A percentile compares a stretch with the other conserved stretches of the same genome.
Conservation (phyloP, 2,888 invertebrate genomes). For the Yponomeuta sedellus region DNA sequence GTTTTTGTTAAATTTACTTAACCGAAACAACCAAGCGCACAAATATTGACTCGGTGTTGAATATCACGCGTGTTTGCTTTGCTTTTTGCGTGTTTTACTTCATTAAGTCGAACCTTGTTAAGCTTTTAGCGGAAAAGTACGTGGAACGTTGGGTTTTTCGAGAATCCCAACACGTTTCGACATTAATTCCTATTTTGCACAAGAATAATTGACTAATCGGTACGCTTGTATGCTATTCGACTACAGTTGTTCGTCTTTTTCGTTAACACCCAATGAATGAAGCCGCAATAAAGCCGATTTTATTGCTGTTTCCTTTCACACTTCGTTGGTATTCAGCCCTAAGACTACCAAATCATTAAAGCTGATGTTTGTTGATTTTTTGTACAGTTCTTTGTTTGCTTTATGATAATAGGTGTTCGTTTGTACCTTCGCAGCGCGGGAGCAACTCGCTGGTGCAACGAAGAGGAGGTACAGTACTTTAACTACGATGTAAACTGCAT, state of each 20-base stretch:
- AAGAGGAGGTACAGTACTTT: slow-evolving; percentile 3
- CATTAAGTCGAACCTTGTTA: slow-evolving; percentile 18
- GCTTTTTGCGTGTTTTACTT: slow-evolving; percentile 24
- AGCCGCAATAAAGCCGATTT: slow-evolving; percentile 61
- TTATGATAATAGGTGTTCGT: slow-evolving; percentile 75
- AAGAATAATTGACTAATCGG: slow-evolving; percentile 32
- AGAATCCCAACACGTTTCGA: background rate
- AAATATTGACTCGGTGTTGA: slow-evolving; percentile 24
- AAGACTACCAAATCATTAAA: slow-evolving; percentile 69
- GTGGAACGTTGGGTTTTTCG: background rate
- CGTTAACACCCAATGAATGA: slow-evolving; percentile 39
- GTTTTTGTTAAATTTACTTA: slow-evolving; percentile 1
- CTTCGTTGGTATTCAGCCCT: slow-evolving; percentile 66
- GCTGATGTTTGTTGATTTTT: slow-evolving; percentile 68
- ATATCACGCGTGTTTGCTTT: slow-evolving; percentile 28
- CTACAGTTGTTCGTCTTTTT: slow-evolving; percentile 28
- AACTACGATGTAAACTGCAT: background rate
- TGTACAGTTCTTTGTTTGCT: slow-evolving; percentile 63
- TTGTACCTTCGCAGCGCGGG: slow-evolving; percentile 30
- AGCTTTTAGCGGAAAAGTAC: slow-evolving; percentile 1
- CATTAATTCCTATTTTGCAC: background rate
- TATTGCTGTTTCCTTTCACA: slow-evolving; percentile 64
- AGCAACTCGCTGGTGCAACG: slow-evolving; percentile 5
- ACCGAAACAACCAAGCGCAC: background rate
- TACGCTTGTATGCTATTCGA: slow-evolving; percentile 37